phyloP scores from a whole-genome alignment of 2,888 invertebrate species.

The Scrobipalpa costella region DNA sequence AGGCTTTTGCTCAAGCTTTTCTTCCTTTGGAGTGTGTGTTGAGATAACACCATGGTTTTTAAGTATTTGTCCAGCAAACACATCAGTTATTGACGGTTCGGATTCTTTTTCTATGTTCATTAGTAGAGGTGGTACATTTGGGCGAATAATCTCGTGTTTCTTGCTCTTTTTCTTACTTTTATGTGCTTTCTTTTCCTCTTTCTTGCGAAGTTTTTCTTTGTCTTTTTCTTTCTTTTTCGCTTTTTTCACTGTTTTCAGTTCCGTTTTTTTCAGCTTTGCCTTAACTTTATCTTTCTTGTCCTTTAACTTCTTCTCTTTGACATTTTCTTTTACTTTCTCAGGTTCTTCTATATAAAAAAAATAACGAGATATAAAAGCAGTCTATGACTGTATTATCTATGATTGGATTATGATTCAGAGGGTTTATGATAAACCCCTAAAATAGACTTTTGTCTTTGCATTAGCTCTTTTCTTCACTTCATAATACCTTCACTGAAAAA shows the following conservation, averaged over 20 bases:
- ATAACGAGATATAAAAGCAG: neutral
- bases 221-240: conserved; percentile 68
- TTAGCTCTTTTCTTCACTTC: too few species aligned
- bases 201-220: conserved; percentile 57
- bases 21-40: conserved; percentile 54
- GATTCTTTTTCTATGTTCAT: conserved; percentile 76
- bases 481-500: too few species aligned
- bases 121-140: conserved; percentile 71
- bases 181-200: conserved; percentile 69
- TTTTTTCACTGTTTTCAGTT: conserved; percentile 54
- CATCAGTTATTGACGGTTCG: conserved; percentile 82
- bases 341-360: conserved; percentile 52
- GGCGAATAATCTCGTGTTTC: conserved; percentile 67
- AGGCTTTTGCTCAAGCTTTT: conserved; percentile 55
- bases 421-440: too few species aligned
- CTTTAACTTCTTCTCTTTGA: conserved; percentile 73
- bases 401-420: too few species aligned
- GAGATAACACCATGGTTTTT: conserved; percentile 73
- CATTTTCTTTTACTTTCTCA: conserved; percentile 60
- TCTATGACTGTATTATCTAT: too few species aligned
- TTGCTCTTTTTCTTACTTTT: conserved; percentile 71
- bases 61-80: conserved; percentile 83
- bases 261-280: conserved; percentile 48
- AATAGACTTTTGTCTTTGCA: too few species aligned
- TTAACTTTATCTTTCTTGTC: conserved; percentile 63